These are phyloP conservation scores for Escarpia spicata DNA, from an alignment of 2,888 invertebrate species.

Conservation along the genomic window DNA sequence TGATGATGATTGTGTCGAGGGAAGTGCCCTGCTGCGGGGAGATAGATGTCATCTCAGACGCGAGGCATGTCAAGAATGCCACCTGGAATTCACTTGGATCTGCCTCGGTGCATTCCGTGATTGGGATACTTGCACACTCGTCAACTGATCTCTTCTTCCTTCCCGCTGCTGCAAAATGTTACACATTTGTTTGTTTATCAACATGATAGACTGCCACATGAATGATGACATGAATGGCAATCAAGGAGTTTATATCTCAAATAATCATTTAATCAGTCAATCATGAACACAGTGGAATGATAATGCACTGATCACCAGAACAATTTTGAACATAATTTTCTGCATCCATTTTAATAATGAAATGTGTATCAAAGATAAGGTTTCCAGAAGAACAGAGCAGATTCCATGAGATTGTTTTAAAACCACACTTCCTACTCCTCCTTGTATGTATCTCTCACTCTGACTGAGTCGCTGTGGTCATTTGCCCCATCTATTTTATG, in stretches of 20 bases:
- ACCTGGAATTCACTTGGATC: not conserved
- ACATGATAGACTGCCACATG: not conserved
- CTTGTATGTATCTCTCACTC: too few relatives aligned
- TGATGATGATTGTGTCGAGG: not conserved
- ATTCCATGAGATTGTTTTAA: too few relatives aligned
- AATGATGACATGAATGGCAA: not conserved
- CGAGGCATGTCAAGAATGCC: not conserved
- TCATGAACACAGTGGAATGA: not conserved
- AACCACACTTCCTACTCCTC: too few relatives aligned
- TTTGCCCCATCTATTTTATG: too few relatives aligned
- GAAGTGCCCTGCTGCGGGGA: not conserved
- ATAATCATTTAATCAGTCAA: not conserved
- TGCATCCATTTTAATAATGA: too few relatives aligned
- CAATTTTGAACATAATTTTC: too few relatives aligned
- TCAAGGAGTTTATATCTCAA: not conserved
- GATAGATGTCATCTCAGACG: not conserved
- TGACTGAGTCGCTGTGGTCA: too few relatives aligned
- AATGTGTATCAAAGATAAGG: too few relatives aligned
- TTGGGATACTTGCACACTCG: not conserved
- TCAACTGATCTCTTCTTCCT: not conserved
- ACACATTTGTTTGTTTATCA: not conserved
- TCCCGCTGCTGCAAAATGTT: not conserved
- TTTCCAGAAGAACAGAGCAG: too few relatives aligned
- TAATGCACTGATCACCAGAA: not conserved
- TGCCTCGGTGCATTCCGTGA: not conserved